phyloP scores from a whole-genome alignment of 2,888 invertebrate species.

The Sepioteuthis lessoniana region DNA sequence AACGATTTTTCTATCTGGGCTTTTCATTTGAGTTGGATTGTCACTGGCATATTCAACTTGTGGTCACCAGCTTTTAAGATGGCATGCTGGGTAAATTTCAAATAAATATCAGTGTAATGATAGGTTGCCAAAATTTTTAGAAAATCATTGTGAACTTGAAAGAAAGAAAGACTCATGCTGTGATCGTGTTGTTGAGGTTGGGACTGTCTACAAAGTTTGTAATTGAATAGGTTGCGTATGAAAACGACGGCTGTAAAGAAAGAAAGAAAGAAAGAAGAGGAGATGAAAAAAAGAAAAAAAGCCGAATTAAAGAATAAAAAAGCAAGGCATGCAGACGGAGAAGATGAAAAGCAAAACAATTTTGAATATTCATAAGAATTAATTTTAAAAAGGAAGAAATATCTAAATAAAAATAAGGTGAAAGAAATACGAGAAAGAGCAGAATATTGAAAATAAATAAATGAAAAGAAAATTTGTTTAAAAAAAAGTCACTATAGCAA shows the following conservation, averaged over 20 bases:
- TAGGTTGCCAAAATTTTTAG: not conserved
- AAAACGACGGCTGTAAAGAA: not conserved
- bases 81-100: not conserved
- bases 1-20: not conserved
- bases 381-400: too few relatives aligned
- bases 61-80: not conserved
- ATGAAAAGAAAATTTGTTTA: too few relatives aligned
- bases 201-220: not conserved
- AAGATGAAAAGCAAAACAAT: too few relatives aligned
- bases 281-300: not conserved
- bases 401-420: too few relatives aligned
- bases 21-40: not conserved
- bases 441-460: too few relatives aligned
- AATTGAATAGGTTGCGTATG: not conserved
- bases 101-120: not conserved
- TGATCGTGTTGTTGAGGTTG: not conserved
- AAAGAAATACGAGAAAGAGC: too few relatives aligned
- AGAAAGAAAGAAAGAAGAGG: not conserved
- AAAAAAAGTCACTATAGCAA: too few relatives aligned
- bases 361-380: too few relatives aligned
- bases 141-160: not conserved
- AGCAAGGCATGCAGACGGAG: too few relatives aligned
- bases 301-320: not conserved
- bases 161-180: not conserved
- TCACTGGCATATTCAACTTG: not conserved